Evolutionary conservation across 2,113 vertebrate genomes (phyloP), one percentile per base, ranked within the genome.

Genomic region (Choloepus hoffmanni): DNA sequence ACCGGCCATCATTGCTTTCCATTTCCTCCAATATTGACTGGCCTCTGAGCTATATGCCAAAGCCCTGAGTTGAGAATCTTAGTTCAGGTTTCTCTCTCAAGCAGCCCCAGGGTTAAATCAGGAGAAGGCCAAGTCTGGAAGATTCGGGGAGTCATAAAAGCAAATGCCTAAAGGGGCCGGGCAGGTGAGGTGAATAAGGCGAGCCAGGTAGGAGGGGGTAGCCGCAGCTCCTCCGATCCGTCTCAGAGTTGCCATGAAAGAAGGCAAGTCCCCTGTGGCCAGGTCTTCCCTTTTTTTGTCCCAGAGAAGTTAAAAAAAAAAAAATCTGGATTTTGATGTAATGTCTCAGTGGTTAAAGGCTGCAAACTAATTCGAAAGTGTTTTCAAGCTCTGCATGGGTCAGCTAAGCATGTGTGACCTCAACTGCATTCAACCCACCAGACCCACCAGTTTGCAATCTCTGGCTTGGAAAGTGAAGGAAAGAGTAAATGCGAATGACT

Each of bases 81-180:
- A 0, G 3, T 50, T 50, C 76, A 50, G 85, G 48, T 36, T 90
- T 96, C 97, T 98, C 96, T 91, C 50, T 7, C 5, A 40, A 85
- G 93, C 95, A 92, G 95, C 88, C 65, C 58, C 0, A 0, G 65
- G 74, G 93, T 85, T 72, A 90, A 55, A 58, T 78, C 78, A 45
- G 68, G 30, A 24, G 18, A 53, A 36, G 48, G 16, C 60, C 21
- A 8, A 8, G 60, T n/a, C 53, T n/a, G 53, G 58, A 58, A 10
- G 28, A 28, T 43, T 53, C 7, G 10, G 58, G 50, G 3, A 24
- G 58, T 23, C 58, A 19, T 23, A 23, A 21, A 60, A 19, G 19
- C 58, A 60, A 60, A 60, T 60, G 19, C 58, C 58, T 60, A 60
- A 60, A 8, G 58, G 55, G 19, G 58, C 58, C 19, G 6, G 58